Evolutionary conservation across 2,888 invertebrate genomes (phyloP).

Genomic region (Xestia sexstrigata): DNA sequence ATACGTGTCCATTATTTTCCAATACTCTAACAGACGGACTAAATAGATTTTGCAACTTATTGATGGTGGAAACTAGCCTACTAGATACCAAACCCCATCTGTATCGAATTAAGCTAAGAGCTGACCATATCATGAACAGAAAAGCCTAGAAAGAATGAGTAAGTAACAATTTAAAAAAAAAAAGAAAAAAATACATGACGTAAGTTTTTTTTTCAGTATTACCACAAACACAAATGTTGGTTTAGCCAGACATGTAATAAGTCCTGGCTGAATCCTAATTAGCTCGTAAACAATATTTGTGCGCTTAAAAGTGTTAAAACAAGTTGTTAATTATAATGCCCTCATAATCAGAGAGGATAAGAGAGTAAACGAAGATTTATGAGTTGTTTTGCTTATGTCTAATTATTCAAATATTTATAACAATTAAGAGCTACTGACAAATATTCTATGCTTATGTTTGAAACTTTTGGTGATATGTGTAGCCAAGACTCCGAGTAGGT

Average conservation of each 20-base stretch:
- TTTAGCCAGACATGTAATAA: not conserved
- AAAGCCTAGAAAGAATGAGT: not conserved
- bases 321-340: constrained; percentile 30
- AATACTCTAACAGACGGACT: too few species aligned
- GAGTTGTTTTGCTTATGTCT: not conserved
- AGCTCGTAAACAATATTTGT: constrained; percentile 8
- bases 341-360: constrained; percentile 22
- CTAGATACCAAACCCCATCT: too few species aligned
- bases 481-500: not conserved
- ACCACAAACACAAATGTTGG: not conserved
- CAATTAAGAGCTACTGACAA: not conserved
- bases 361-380: not conserved
- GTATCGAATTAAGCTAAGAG: not conserved
- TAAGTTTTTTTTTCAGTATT: not conserved
- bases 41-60: too few species aligned
- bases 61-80: too few species aligned
- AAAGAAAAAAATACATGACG: too few species aligned
- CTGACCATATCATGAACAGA: not conserved
- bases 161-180: too few species aligned
- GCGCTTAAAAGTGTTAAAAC: constrained; percentile 7
- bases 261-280: constrained; percentile 1
- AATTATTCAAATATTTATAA: constrained; percentile 5
- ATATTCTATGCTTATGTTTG: not conserved
- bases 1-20: too few species aligned
- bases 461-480: not conserved